A percentile compares a stretch with the other conserved stretches of the same genome.
Conservation (phyloP, 1,140 invertebrate species). For the Samia ricini region DNA sequence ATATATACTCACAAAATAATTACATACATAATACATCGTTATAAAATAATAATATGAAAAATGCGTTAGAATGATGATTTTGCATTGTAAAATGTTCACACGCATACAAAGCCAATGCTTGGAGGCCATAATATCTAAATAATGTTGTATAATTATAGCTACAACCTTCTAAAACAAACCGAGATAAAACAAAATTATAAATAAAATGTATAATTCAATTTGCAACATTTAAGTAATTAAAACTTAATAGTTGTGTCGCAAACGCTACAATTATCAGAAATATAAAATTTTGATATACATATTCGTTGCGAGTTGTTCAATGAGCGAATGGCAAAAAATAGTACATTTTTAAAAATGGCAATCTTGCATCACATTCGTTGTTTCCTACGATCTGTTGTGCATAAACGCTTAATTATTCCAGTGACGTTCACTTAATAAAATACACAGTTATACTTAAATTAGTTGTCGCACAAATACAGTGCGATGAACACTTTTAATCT, state of each 20-base stretch:
- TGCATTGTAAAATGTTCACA: not conserved
- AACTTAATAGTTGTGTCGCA: not conserved
- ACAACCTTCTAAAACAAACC: not conserved
- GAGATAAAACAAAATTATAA: not conserved
- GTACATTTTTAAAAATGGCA: constrained; percentile 1
- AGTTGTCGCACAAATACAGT: not conserved
- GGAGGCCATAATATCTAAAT: not conserved
- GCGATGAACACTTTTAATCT: not conserved
- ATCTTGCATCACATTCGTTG: constrained; percentile 28
- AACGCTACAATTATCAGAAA: not conserved
- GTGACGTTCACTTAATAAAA: not conserved
- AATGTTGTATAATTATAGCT: not conserved
- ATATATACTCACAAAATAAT: not conserved
- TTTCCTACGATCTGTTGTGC: constrained; percentile 7
- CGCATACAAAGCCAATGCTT: not conserved
- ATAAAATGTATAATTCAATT: not conserved
- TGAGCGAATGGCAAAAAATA: constrained; percentile 3
- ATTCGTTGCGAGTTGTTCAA: constrained; percentile 6
- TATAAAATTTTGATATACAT: constrained; percentile 1
- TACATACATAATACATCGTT: not conserved
- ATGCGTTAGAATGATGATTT: not conserved
- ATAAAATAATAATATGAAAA: too few relatives aligned
- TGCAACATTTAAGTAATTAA: not conserved
- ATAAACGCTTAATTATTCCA: not conserved
- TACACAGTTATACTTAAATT: constrained; percentile 1